Evolutionary conservation across 2,113 vertebrate genomes (phyloP), one percentile per base, ranked within the genome.

Genomic region (Apteryx owenii): DNA sequence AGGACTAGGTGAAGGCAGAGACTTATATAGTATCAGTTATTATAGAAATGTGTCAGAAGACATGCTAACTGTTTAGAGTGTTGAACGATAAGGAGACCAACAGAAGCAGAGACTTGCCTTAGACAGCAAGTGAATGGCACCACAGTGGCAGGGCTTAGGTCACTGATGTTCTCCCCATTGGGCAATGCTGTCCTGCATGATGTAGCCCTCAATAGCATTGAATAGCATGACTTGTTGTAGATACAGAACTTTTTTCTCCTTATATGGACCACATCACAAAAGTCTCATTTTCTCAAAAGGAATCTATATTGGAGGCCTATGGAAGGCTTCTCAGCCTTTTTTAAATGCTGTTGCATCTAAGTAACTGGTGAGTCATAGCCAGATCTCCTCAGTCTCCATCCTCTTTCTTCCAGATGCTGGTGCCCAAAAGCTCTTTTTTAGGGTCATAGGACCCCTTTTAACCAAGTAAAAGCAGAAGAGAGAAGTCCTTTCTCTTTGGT

Each of bases 151-250:
- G 28, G 6, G 7, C 51, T 85, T n/a, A 58, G 21, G 9, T 50
- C 5, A 0, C 10, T 70, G 33, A 60, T 66, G 10, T 2, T 48
- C 13, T 79, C 9, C 9, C 85, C 1, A 0, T 2, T 46, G 64
- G 31, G 15, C 25, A 7, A 2, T 60, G 18, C 18, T 54, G 18
- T 28, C 38, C 23, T 60, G 19, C 13, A 12, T 38, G 23, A 17
- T 38, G 25, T 54, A 38, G n/a, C 50, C 8, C 25, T 65, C 23
- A 11, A 29, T 11, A 17, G 56, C 46, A 33, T 19, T 13, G 38
- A 69, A 70, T 2, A 51, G 11, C 7, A 38, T 29, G 25, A 26
- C 21, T 80, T 92, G 42, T 8, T 73, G 16, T 31, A 36, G 22
- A 44, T 64, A n/a, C 8, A 44, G n/a, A 15, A 36, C 7, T 62